These are phyloP conservation scores for Diarsia dahlii DNA, from an alignment of 2,888 invertebrate species.

Conservation along the genomic window DNA sequence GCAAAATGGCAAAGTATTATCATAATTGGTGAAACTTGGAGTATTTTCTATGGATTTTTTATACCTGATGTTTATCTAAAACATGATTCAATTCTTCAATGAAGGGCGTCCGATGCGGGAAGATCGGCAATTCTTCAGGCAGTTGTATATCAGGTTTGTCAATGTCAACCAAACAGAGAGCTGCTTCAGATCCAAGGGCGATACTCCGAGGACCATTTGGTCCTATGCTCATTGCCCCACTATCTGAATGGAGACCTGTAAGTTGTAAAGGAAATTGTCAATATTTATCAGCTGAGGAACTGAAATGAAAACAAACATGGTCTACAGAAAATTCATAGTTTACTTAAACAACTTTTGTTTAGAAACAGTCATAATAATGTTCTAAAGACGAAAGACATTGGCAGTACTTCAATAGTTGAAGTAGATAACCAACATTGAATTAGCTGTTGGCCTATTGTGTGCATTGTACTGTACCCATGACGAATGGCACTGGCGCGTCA, in stretches of 20 bases:
- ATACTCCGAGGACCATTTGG: slow-evolving; percentile 87
- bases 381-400: slow-evolving; percentile 7
- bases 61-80: slow-evolving; percentile 93
- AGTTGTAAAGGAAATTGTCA: slow-evolving; percentile 32
- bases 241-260: slow-evolving; percentile 92
- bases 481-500: slow-evolving; percentile 99
- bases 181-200: slow-evolving; percentile 95
- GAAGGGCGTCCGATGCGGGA: slow-evolving; percentile 97
- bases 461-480: slow-evolving; percentile 94
- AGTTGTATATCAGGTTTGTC: slow-evolving; percentile 97
- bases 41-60: background rate
- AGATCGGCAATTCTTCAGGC: slow-evolving; percentile 98
- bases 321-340: background rate
- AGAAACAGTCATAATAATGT: background rate
- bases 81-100: slow-evolving; percentile 95
- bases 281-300: background rate
- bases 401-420: slow-evolving; percentile 14
- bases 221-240: slow-evolving; percentile 82
- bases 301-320: background rate
- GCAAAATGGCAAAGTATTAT: background rate
- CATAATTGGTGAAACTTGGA: too few species aligned
- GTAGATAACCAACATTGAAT: slow-evolving; percentile 53
- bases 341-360: background rate
- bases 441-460: slow-evolving; percentile 51
- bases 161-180: slow-evolving; percentile 98